phyloP scores from a whole-genome alignment of 1,140 invertebrate species.

The Plutomurus gul region DNA sequence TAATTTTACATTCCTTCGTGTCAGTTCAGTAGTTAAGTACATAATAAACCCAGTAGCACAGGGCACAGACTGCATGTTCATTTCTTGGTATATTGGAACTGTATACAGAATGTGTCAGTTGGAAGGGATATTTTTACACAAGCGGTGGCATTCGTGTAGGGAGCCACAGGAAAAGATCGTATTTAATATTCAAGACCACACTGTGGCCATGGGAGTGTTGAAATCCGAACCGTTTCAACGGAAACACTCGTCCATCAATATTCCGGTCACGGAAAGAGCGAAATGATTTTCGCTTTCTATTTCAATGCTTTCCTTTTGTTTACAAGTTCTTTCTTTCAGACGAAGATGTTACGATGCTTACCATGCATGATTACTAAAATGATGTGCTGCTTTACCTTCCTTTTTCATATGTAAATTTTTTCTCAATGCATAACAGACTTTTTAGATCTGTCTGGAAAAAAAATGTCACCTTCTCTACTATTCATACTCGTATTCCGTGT shows the following conservation, averaged over 20 bases:
- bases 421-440: neutral
- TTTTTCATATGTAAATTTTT: conserved; percentile 24
- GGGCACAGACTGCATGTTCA: too few species aligned
- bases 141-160: too few species aligned
- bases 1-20: too few species aligned
- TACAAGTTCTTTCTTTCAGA: neutral
- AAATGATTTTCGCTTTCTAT: conserved; percentile 1
- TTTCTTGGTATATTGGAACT: too few species aligned
- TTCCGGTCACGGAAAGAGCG: neutral
- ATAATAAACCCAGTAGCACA: too few species aligned
- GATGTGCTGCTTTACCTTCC: neutral
- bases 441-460: neutral
- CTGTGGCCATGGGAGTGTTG: too few species aligned
- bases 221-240: too few species aligned
- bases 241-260: neutral
- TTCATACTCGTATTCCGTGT: neutral
- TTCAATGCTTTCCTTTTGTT: neutral
- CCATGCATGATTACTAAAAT: neutral
- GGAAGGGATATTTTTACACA: too few species aligned
- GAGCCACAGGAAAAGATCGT: too few species aligned
- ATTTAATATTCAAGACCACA: too few species aligned
- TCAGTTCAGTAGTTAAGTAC: too few species aligned
- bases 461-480: neutral
- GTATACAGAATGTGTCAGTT: too few species aligned
- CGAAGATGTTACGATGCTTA: neutral